phyloP scores from a whole-genome alignment of 2,113 vertebrate genomes.

The Scatophagus argus region DNA sequence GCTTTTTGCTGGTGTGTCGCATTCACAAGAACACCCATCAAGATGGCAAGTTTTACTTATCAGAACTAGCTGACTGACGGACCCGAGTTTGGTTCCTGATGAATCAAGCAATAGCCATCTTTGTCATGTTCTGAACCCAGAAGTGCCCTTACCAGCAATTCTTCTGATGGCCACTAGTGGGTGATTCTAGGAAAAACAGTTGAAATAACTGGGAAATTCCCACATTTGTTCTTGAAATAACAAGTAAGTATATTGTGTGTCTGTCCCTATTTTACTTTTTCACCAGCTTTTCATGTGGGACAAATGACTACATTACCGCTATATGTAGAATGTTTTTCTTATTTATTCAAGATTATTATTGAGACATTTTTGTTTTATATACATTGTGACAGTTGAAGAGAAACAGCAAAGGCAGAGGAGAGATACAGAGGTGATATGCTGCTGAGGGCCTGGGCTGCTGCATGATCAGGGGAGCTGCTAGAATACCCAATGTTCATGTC shows the following conservation, averaged over 20 bases:
- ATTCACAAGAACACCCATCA: background rate
- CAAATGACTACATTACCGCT: background rate
- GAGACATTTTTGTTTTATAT: too few relatives aligned
- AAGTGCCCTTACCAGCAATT: background rate
- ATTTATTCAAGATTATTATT: too few relatives aligned
- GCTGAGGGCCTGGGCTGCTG: too few relatives aligned
- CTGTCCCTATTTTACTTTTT: background rate
- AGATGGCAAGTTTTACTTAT: background rate
- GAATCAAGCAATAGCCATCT: background rate
- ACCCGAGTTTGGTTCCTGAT: background rate
- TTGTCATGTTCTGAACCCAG: background rate
- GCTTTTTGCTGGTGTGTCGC: background rate
- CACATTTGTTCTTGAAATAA: background rate
- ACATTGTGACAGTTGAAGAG: too few relatives aligned
- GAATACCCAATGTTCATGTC: background rate
- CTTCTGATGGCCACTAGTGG: constrained; percentile 4
- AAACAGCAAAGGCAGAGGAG: too few relatives aligned
- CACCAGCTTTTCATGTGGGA: background rate
- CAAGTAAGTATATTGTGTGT: background rate
- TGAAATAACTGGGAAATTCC: background rate
- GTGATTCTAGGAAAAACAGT: background rate
- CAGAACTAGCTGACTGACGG: background rate
- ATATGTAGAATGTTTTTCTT: background rate
- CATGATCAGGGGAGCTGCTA: too few relatives aligned
- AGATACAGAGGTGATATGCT: too few relatives aligned